Evolutionary conservation across 2,797 vertebrate species (phyloP).

Genomic region (Iguana delicatissima): DNA sequence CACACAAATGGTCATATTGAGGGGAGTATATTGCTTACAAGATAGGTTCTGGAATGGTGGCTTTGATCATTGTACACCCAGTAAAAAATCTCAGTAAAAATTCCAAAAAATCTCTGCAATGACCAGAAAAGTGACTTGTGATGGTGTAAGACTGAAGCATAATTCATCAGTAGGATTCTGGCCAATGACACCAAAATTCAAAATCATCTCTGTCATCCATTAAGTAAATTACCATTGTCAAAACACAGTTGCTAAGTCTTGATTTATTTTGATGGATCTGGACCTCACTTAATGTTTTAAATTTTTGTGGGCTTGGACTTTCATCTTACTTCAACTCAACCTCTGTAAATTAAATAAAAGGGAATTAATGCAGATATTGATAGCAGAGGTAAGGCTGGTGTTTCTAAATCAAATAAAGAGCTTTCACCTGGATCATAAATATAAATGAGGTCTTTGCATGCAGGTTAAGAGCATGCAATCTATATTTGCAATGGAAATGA

Average conservation of each 20-base stretch:
- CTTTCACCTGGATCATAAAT: background rate
- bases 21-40: too few species aligned
- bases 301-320: background rate
- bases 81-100: too few species aligned
- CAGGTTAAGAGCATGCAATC: constrained; percentile 24
- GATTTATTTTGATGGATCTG: background rate
- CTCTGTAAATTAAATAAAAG: constrained; percentile 38
- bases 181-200: too few species aligned
- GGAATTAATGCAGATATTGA: constrained; percentile 3
- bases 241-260: background rate
- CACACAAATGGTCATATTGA: too few species aligned
- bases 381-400: rapidly evolving
- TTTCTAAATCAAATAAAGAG: constrained; percentile 33
- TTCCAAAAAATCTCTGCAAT: too few species aligned
- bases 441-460: constrained; percentile 27
- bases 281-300: background rate
- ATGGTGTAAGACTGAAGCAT: too few species aligned
- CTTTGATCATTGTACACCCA: too few species aligned
- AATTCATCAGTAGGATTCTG: too few species aligned
- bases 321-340: constrained; percentile 21
- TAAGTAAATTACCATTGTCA: background rate
- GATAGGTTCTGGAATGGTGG: too few species aligned
- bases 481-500: constrained; percentile 25
- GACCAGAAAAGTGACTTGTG: too few species aligned
- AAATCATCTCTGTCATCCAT: background rate